Evolutionary conservation across 2,113 vertebrate species (phyloP).

Genomic region (Gymnarchus niloticus): DNA sequence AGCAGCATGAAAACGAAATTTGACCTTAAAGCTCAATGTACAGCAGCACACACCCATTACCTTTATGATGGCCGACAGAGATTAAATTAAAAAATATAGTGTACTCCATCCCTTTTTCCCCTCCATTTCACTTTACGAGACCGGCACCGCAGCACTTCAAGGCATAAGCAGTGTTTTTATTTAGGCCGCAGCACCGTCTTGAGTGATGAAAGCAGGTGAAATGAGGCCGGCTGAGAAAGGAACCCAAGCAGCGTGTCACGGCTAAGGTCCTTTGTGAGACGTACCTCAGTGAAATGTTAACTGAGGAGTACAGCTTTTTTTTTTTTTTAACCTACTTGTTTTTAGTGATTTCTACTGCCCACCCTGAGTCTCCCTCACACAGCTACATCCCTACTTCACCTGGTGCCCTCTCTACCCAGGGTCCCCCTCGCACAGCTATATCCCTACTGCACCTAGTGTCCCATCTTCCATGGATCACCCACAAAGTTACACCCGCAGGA

Average conservation of each 20-base stretch:
- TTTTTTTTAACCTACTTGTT: not conserved
- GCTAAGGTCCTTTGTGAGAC: not conserved
- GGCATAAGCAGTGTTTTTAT: not conserved
- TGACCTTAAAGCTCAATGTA: not conserved
- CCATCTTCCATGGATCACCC: not conserved
- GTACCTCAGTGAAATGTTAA: not conserved
- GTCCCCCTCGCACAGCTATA: not conserved
- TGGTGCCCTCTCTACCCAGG: not conserved
- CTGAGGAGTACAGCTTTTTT: not conserved
- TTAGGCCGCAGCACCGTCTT: slow-evolving; percentile 26
- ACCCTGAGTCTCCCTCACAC: not conserved
- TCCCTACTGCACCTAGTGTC: not conserved
- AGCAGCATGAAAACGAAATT: not conserved
- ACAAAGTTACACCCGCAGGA: not conserved
- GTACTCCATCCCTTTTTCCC: not conserved
- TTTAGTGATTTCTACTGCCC: not conserved
- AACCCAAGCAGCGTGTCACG: not conserved
- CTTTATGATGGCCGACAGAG: not conserved
- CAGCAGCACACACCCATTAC: not conserved
- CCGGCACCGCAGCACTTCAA: not conserved
- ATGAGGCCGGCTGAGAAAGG: not conserved
- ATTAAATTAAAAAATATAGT: not conserved
- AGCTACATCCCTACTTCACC: not conserved
- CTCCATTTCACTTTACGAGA: not conserved
- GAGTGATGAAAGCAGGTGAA: slow-evolving; percentile 25